Evolutionary conservation across 2,888 invertebrate species (phyloP), one percentile per base, ranked within the genome.

Genomic region (Anthoptus insignis): DNA sequence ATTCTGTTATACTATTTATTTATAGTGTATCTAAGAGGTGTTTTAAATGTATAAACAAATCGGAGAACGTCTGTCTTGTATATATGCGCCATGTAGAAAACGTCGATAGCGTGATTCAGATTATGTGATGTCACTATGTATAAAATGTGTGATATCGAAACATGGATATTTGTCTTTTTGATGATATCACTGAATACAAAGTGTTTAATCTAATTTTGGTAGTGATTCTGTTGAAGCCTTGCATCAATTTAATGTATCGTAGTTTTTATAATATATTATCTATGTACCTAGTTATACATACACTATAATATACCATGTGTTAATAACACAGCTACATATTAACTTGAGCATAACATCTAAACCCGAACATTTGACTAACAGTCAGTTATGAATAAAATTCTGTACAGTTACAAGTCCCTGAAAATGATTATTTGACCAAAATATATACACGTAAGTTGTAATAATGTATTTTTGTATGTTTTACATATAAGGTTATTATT

Each of bases 311-410:
- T 73, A 73, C 54, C 66, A 66, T 67, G 67, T 70, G 60, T 52
- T 66, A 69, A 67, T 66, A 68, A 65, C 67, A 73, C 78, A 75
- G 64, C 70, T 67, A 66, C 70, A 64, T 71, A 65, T 80, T 81
- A 29, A 80, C 83, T 87, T 88, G 88, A 89, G 88, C 89, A 83
- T 80, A 60, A 50, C 37, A 52, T 66, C 67, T 67, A 79, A 73
- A 76, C 73, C 67, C 73, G 73, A 79, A 82, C 74, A 70, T 73
- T 71, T 77, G 67, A 77, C 68, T 66, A 68, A 76, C 71, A 73
- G 22, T 49, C 22, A 59, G 19, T 74, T 77, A 78, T 72, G 39
- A 21, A 64, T 73, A 66, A 80, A 81, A 83, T 67, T 86, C 83
- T 86, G 78, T 84, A 86, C 82, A 87, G 57, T 66, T 68, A 58